A percentile compares a stretch with the other conserved stretches of the same genome.
These are phyloP conservation scores for Ephestia elutella DNA, from an alignment of 1,140 invertebrate genomes.

Conservation along the genomic window DNA sequence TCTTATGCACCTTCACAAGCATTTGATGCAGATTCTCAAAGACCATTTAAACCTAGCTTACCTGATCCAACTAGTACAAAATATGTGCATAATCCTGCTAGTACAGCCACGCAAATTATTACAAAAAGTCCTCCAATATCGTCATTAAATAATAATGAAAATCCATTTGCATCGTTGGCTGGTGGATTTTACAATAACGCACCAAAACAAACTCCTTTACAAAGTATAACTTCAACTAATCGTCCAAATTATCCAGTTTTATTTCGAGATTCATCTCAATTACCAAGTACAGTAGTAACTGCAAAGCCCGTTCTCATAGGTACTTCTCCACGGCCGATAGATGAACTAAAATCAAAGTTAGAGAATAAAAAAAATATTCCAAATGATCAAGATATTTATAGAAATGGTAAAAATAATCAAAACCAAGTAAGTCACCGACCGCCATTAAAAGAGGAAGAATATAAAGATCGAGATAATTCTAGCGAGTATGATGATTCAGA, in stretches of 20 bases:
- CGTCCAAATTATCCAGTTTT: slow-evolving; percentile 29
- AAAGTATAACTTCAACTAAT: slow-evolving; percentile 22
- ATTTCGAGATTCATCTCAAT: slow-evolving; percentile 43
- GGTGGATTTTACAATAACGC: slow-evolving; percentile 76
- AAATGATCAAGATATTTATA: slow-evolving; percentile 12
- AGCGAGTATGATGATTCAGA: slow-evolving; percentile 37
- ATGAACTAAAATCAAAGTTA: slow-evolving; percentile 23
- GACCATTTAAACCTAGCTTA: slow-evolving; percentile 53
- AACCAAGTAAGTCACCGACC: slow-evolving; percentile 19
- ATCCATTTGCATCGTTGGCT: slow-evolving; percentile 65
- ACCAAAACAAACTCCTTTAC: slow-evolving; percentile 28
- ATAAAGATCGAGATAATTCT: slow-evolving; percentile 44
- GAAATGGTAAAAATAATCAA: slow-evolving; percentile 23
- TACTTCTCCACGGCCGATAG: slow-evolving; percentile 21
- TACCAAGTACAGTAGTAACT: slow-evolving; percentile 50
- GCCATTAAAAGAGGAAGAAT: slow-evolving; percentile 25
- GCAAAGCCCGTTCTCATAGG: slow-evolving; percentile 41
- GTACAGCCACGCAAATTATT: slow-evolving; percentile 54
- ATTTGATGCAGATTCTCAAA: slow-evolving; percentile 34
- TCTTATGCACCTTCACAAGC: slow-evolving; percentile 29
- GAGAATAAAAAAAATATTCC: slow-evolving; percentile 18
- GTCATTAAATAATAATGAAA: slow-evolving; percentile 56
- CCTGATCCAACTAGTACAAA: slow-evolving; percentile 43
- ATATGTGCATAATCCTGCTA: slow-evolving; percentile 27
- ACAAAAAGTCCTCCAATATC: slow-evolving; percentile 74